Conservation (phyloP, 2,888 invertebrate species). For the Synergus itoensis region DNA sequence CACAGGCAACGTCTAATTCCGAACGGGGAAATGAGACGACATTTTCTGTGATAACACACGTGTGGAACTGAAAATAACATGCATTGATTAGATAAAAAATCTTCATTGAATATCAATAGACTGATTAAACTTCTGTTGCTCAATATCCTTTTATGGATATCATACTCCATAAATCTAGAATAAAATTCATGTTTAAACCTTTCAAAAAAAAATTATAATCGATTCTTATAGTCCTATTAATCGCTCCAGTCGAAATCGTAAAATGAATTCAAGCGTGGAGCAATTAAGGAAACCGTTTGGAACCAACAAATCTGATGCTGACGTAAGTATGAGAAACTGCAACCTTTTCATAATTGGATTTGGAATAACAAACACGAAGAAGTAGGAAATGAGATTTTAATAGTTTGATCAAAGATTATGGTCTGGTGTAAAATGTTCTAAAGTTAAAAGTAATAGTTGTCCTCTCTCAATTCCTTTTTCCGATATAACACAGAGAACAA, state of each 20-base stretch:
- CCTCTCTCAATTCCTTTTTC: no score
- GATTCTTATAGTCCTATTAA: conserved; percentile 11
- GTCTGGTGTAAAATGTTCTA: no score
- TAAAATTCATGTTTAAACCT: neutral
- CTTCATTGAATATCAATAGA: neutral
- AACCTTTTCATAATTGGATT: neutral
- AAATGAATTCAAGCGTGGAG: neutral
- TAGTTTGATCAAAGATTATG: neutral
- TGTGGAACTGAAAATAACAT: conserved; percentile 87
- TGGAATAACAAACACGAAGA: neutral
- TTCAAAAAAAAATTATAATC: neutral
- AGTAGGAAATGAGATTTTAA: conserved; percentile 9
- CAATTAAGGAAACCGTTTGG: neutral
- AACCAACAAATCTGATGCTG: conserved; percentile 3
- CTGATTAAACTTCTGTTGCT: neutral
- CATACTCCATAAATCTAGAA: neutral
- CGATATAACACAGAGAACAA: no score
- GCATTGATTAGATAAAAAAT: neutral
- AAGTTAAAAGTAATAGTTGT: no score
- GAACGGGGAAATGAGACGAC: conserved; percentile 91
- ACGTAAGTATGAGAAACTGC: conserved; percentile 4
- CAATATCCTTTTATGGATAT: neutral
- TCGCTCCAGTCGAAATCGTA: neutral
- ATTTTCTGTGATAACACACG: conserved; percentile 93
- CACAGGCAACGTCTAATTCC: conserved; percentile 91